A percentile compares a stretch with the other conserved stretches of the same genome.
phyloP scores from a whole-genome alignment of 2,797 vertebrate species.

The Oreochromis grahami region DNA sequence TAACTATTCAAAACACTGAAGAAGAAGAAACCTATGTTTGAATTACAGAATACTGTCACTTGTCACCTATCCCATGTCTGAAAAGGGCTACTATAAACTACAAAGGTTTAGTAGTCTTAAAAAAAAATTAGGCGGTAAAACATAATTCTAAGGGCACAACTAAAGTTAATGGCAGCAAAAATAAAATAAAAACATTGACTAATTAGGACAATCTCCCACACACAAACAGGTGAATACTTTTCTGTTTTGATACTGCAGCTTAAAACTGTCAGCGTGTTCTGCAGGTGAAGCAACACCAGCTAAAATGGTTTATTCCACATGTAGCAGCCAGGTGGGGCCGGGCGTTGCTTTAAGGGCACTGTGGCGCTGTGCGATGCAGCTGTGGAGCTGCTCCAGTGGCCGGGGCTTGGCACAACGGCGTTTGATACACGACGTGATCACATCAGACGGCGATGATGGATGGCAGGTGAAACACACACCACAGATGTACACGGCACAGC shows the following conservation, averaged over 20 bases:
- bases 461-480: slow-evolving; percentile 10
- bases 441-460: slow-evolving; percentile 22
- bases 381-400: slow-evolving; percentile 37
- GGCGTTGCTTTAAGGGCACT: not conserved
- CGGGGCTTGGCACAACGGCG: slow-evolving; percentile 41
- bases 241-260: not conserved
- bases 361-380: not conserved
- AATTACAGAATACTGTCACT: not conserved
- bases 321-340: not conserved
- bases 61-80: not conserved
- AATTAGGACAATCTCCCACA: not conserved
- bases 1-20: not conserved
- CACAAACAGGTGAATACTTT: not conserved
- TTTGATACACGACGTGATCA: slow-evolving; percentile 17
- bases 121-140: not conserved
- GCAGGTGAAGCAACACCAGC: not conserved
- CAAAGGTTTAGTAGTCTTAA: not conserved
- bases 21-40: not conserved
- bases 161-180: not conserved
- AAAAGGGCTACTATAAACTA: not conserved
- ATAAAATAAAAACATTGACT: not conserved
- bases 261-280: not conserved
- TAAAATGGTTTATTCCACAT: not conserved
- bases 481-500: slow-evolving; percentile 18
- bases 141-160: not conserved